phyloP scores from a whole-genome alignment of 2,888 invertebrate genomes.

The Auanema freiburgensis region DNA sequence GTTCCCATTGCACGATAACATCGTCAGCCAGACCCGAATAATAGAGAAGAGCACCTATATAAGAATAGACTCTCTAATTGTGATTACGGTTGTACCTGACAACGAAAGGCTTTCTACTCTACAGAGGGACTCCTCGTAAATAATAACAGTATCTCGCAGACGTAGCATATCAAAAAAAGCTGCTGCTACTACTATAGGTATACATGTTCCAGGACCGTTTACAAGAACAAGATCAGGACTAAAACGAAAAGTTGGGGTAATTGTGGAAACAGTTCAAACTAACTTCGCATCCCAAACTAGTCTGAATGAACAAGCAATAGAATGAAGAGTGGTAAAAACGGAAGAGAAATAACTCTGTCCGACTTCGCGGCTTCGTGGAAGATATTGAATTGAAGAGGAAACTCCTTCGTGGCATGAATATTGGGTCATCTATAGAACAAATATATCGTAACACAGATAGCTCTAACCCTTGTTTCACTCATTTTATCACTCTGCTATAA shows the following conservation, averaged over 20 bases:
- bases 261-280: neutral
- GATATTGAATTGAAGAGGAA: neutral
- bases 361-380: constrained; percentile 76
- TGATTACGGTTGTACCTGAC: constrained; percentile 72
- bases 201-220: constrained; percentile 95
- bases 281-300: neutral
- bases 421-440: neutral
- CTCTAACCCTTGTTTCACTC: constrained; percentile 51
- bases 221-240: constrained; percentile 80
- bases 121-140: constrained; percentile 93
- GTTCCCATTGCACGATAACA: constrained; percentile 90
- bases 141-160: constrained; percentile 68
- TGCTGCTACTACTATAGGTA: constrained; percentile 82
- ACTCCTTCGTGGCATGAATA: neutral
- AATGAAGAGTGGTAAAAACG: constrained; percentile 77
- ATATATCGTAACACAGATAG: neutral
- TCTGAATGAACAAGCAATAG: constrained; percentile 68
- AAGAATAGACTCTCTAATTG: neutral
- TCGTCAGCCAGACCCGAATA: constrained; percentile 78
- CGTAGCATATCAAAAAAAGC: constrained; percentile 73
- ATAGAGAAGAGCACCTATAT: constrained; percentile 73
- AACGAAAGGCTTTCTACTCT: constrained; percentile 86
- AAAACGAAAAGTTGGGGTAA: constrained; percentile 22
- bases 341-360: constrained; percentile 82
- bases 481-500: constrained; percentile 65